Evolutionary conservation across 2,888 invertebrate species (phyloP).

Genomic region (Autographa pulchrina): DNA sequence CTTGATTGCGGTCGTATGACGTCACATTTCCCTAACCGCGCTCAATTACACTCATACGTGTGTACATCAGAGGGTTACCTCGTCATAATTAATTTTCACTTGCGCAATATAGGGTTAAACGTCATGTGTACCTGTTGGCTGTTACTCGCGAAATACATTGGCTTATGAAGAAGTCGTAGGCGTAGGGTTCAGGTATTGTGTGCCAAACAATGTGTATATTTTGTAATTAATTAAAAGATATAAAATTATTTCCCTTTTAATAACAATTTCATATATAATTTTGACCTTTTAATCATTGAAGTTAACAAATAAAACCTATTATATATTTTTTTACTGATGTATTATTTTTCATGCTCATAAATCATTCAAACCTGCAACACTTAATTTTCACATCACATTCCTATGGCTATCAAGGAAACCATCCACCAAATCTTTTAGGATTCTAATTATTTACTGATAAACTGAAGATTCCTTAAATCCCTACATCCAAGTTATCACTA

Average conservation of each 20-base stretch:
- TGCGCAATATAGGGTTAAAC: conserved; percentile 16
- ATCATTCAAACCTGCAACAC: too few species aligned
- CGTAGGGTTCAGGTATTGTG: conserved; percentile 1
- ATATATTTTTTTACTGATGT: too few species aligned
- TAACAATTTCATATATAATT: neutral
- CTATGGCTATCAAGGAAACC: too few species aligned
- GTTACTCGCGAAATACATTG: neutral
- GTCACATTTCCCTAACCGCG: conserved; percentile 6
- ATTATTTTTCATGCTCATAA: too few species aligned
- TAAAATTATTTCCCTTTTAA: neutral
- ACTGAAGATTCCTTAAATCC: neutral
- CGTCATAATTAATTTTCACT: conserved; percentile 17
- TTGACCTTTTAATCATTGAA: too few species aligned
- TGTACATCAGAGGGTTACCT: conserved; percentile 6
- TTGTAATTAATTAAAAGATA: neutral
- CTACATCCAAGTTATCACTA: neutral
- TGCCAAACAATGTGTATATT: neutral
- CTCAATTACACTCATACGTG: conserved; percentile 13
- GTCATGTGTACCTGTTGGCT: neutral
- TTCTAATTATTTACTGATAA: neutral
- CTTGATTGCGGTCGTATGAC: conserved; percentile 18
- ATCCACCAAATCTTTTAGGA: too few species aligned
- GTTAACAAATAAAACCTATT: too few species aligned
- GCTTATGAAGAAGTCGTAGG: conserved; percentile 1
- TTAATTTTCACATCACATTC: too few species aligned